Base-by-base conservation (phyloP, 2,888 invertebrate genomes). In the Rhingia rostrata region DNA sequence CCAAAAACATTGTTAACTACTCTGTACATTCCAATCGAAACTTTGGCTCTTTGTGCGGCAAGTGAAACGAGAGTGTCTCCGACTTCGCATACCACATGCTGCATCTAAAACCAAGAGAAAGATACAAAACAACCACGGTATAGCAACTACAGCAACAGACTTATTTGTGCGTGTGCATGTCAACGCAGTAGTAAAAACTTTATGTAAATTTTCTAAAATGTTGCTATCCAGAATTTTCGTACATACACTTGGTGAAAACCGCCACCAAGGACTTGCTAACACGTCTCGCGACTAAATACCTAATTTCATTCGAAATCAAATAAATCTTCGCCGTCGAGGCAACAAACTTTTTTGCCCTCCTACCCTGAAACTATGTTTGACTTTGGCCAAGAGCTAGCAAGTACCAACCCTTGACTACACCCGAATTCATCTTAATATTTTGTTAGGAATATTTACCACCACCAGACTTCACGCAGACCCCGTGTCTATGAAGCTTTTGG, bases 1-100 rank as follows among this genome's bases (percentile, higher is more conserved):
- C 67, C 39, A 54, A 61, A 60, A 69, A 69, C 79, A 74, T 69
- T 79, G 73, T 74, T 73, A 72, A 73, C 78, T 41, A 14, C 58
- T 45, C 53, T 51, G 53, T 70, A 70, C 79, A 64, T 74, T 79
- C 72, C 79, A 79, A 83, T 73, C 53, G 73, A 83, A 83, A 83
- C 73, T 83, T 83, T 73, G 64, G 73, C 67, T 66, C 66, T 4
- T 63, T 5, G 33, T 41, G 35, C 37, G 63, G 43, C 63, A 14
- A 64, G 49, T 22, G 33, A 22, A 22, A 9, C 4, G 37, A 32
- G 14, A 33, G 35, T 33, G 41, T 63, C 22, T 22, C n/a, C 22
- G 7, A 32, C 33, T 56, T 3, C 30, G 22, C 51, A 51, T 45
- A 4, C 5, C 45, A 45, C 45, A 22, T 45, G 6, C 12, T n/a